phyloP scores from a whole-genome alignment of 2,888 invertebrate species.

The Nymphalis polychloros region DNA sequence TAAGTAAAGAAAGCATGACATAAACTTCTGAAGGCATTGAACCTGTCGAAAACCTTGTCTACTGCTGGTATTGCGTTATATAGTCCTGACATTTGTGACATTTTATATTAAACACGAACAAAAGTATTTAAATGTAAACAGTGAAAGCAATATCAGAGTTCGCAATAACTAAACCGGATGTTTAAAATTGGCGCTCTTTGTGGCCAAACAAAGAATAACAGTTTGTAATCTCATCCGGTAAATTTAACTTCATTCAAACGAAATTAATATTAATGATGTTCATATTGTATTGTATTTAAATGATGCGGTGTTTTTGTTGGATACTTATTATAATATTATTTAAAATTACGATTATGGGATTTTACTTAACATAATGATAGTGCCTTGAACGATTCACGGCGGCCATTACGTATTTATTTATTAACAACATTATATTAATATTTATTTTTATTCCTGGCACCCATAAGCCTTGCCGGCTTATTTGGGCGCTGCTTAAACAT shows the following conservation, averaged over 20 bases:
- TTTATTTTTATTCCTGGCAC: no score
- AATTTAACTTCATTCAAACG: neutral
- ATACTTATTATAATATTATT: neutral
- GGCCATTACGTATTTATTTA: no score
- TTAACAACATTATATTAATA: no score
- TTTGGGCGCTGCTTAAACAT: no score
- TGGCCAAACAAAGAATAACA: neutral
- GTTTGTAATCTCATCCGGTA: neutral
- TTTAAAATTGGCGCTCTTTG: neutral
- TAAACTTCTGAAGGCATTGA: no score
- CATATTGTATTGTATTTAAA: neutral
- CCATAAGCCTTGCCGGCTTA: no score
- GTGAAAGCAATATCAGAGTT: neutral
- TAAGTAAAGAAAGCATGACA: no score
- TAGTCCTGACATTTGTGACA: no score
- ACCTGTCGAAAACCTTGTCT: no score
- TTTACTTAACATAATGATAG: neutral
- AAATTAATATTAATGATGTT: neutral
- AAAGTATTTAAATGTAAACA: neutral
- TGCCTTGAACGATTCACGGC: no score
- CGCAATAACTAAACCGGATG: neutral
- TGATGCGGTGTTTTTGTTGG: neutral
- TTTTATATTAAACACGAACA: no score
- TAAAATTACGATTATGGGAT: neutral
- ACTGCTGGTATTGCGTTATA: no score